These are phyloP conservation scores for Parelbella ahira DNA, from an alignment of 2,888 invertebrate genomes.

Conservation along the genomic window DNA sequence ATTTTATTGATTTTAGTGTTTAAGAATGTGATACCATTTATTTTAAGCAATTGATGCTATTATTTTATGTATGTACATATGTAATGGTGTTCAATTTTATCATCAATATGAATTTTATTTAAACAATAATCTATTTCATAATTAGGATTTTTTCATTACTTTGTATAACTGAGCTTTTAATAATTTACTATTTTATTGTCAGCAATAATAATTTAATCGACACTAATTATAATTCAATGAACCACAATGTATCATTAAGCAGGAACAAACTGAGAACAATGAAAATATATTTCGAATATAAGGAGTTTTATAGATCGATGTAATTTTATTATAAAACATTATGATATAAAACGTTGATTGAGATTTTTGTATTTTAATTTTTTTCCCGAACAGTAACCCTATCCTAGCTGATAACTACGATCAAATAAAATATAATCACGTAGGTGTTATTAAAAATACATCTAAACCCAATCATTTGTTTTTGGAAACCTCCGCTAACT, in stretches of 20 bases:
- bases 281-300: slow-evolving; percentile 57
- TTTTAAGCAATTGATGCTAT: slow-evolving; percentile 63
- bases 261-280: slow-evolving; percentile 62
- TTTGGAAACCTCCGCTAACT: no score
- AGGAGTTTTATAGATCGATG: slow-evolving; percentile 56
- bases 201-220: slow-evolving; percentile 30
- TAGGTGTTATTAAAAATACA: no score
- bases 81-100: slow-evolving; percentile 50
- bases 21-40: slow-evolving; percentile 80
- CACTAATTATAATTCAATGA: slow-evolving; percentile 24
- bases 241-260: slow-evolving; percentile 32
- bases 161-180: slow-evolving; percentile 38
- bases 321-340: slow-evolving; percentile 45
- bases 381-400: no score
- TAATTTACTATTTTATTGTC: slow-evolving; percentile 36
- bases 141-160: no score
- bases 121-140: no score
- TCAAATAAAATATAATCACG: no score
- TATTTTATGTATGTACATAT: slow-evolving; percentile 47
- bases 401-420: no score
- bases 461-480: no score
- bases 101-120: slow-evolving; percentile 58
- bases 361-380: slow-evolving; percentile 39
- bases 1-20: slow-evolving; percentile 62
- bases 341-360: slow-evolving; percentile 67